Conservation (phyloP, 2,113 vertebrate genomes). For the Apteryx mantelli region DNA sequence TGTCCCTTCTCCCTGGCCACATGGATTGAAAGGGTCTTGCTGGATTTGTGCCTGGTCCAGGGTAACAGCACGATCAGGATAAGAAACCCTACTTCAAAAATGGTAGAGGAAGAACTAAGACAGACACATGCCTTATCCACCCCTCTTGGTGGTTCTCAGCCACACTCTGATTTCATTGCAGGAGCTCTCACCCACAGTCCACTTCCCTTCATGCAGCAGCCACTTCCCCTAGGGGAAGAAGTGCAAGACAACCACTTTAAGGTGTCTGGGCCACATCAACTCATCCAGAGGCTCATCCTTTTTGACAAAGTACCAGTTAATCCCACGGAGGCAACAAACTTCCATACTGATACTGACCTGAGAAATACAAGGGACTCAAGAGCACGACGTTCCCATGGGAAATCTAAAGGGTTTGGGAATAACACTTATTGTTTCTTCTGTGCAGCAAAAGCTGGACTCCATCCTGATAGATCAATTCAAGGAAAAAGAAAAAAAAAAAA, state of each 20-base stretch:
- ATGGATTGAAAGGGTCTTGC: neutral
- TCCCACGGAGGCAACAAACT: neutral
- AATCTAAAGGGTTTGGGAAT: neutral
- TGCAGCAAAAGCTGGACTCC: neutral
- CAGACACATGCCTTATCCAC: neutral
- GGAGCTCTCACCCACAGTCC: neutral
- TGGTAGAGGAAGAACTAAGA: neutral
- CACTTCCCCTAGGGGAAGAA: neutral
- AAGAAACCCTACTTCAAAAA: neutral
- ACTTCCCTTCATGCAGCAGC: neutral
- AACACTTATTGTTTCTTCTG: neutral
- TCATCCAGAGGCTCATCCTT: neutral
- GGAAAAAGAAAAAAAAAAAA: too few relatives aligned
- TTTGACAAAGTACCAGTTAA: neutral
- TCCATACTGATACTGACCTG: neutral
- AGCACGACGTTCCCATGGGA: neutral
- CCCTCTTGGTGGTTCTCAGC: neutral
- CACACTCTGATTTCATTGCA: fast-evolving
- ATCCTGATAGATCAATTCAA: neutral
- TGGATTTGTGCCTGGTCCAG: neutral
- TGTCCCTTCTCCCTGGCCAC: neutral
- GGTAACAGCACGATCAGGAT: neutral
- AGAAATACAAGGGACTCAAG: neutral
- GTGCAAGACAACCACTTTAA: neutral
- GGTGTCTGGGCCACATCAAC: neutral